Percentiles rank a stretch among this genome's conserved stretches.
Evolutionary conservation across 2,797 vertebrate genomes (phyloP).

Genomic region (Melanotaenia nigrans): DNA sequence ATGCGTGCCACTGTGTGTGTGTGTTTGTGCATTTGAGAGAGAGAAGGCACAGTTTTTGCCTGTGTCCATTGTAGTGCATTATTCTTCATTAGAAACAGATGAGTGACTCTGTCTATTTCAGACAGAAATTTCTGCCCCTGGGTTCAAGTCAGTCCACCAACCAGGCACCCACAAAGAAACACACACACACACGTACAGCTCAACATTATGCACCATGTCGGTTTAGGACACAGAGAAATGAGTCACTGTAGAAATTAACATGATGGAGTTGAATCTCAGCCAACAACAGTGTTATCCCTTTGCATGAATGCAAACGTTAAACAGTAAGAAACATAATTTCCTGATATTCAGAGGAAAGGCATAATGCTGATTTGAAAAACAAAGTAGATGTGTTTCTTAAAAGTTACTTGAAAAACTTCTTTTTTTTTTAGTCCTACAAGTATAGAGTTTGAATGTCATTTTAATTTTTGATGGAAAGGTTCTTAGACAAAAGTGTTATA

Average conservation of each 20-base stretch:
- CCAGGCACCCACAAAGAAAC: constrained; percentile 40
- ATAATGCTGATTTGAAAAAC: neutral
- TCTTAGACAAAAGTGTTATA: constrained; percentile 5
- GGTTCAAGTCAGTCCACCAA: constrained; percentile 72
- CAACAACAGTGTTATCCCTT: constrained; percentile 26
- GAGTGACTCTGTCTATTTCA: constrained; percentile 77
- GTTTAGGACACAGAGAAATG: constrained; percentile 38
- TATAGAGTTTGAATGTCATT: constrained; percentile 11
- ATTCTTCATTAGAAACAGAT: constrained; percentile 82
- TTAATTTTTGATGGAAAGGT: neutral
- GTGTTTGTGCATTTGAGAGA: neutral
- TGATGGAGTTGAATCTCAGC: constrained; percentile 40
- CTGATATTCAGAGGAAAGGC: neutral
- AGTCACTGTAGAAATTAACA: constrained; percentile 45
- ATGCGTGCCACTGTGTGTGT: constrained; percentile 10
- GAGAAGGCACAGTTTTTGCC: constrained; percentile 53
- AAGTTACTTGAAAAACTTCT: neutral
- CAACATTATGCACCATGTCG: constrained; percentile 39
- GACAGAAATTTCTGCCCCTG: constrained; percentile 55
- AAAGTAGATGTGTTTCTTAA: neutral
- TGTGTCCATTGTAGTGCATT: constrained; percentile 69
- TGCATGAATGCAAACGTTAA: constrained; percentile 14
- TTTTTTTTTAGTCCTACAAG: neutral
- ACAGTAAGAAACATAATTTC: neutral
- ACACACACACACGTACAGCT: constrained; percentile 21